phyloP scores from a whole-genome alignment of 2,888 invertebrate species.

The Pycnomerus fuliginosus region DNA sequence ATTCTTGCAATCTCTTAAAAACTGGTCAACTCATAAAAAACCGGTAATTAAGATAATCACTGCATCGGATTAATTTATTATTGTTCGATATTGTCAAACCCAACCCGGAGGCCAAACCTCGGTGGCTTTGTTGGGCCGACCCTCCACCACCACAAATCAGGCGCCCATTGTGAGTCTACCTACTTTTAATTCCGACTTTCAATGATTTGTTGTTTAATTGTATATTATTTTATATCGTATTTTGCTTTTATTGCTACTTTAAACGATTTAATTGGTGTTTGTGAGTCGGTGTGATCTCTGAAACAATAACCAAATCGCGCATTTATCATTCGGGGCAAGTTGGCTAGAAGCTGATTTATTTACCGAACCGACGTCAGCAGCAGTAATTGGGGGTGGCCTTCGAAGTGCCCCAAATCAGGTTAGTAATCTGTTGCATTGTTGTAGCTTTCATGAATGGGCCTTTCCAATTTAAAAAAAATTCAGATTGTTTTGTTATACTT shows the following conservation, averaged over 20 bases:
- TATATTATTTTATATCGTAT: constrained; percentile 35
- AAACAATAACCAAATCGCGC: constrained; percentile 28
- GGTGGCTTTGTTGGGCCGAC: constrained; percentile 36
- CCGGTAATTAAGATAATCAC: constrained; percentile 51
- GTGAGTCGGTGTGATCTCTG: constrained; percentile 27
- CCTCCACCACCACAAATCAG: no score
- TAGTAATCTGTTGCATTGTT: no score
- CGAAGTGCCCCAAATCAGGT: no score
- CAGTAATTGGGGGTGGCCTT: no score
- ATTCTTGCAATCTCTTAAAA: constrained; percentile 44
- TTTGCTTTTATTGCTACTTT: constrained; percentile 37
- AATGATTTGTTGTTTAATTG: constrained; percentile 41
- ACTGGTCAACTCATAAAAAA: constrained; percentile 45
- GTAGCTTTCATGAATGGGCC: no score
- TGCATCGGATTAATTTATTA: constrained; percentile 46
- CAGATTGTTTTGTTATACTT: no score
- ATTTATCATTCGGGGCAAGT: constrained; percentile 16
- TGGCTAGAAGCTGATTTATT: constrained; percentile 14
- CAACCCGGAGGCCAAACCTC: constrained; percentile 37
- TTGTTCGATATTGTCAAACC: constrained; percentile 48
- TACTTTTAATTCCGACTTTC: constrained; percentile 25
- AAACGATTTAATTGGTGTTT: constrained; percentile 30
- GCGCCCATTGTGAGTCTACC: constrained; percentile 15
- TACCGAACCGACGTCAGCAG: constrained; percentile 7
- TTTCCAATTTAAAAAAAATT: no score